Evolutionary conservation across 2,888 invertebrate species (phyloP).

Genomic region (Alloscopus bannaensis): DNA sequence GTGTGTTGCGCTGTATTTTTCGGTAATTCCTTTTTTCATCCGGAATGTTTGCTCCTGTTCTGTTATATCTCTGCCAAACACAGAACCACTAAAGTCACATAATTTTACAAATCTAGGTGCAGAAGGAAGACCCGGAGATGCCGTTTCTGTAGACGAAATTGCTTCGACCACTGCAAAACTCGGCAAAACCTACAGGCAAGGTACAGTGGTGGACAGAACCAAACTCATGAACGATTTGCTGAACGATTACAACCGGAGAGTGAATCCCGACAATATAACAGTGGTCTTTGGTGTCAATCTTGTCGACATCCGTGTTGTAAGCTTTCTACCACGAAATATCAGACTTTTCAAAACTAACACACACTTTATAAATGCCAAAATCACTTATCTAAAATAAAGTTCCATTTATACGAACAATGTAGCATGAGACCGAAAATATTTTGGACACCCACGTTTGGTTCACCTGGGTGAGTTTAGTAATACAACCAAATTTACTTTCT

Average conservation of each 20-base stretch:
- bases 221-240: conserved; percentile 53
- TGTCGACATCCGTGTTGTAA: conserved; percentile 61
- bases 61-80: no score
- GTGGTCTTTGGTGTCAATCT: conserved; percentile 57
- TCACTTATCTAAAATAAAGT: background rate
- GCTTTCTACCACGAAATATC: background rate
- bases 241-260: conserved; percentile 55
- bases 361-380: background rate
- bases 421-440: conserved; percentile 49
- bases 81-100: no score
- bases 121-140: no score
- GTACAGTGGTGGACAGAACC: conserved; percentile 39
- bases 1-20: no score
- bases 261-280: conserved; percentile 57
- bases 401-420: conserved; percentile 10
- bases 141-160: background rate
- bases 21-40: no score
- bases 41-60: no score
- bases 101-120: no score
- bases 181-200: background rate
- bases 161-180: background rate
- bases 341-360: no score
- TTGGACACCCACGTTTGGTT: conserved; percentile 61
- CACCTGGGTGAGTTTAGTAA: conserved; percentile 53
- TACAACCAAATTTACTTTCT: no score